These are phyloP conservation scores for Oscheius onirici DNA, from an alignment of 2,888 invertebrate species.

Conservation along the genomic window DNA sequence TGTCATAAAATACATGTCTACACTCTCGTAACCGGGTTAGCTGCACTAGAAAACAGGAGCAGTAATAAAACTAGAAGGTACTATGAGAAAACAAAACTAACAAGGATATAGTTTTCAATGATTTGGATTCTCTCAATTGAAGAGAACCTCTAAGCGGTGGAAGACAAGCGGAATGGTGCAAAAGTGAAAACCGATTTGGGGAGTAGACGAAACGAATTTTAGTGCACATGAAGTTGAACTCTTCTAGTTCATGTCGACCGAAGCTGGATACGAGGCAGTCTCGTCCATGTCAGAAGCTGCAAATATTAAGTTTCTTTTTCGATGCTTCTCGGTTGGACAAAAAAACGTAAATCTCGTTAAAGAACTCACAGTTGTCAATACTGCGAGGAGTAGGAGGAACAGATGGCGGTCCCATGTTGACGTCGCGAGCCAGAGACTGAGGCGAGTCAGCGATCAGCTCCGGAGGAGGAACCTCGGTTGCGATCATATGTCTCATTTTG, in stretches of 20 bases:
- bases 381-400: slow-evolving; percentile 27
- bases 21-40: slow-evolving; percentile 7
- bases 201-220: too few relatives aligned
- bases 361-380: slow-evolving; percentile 7
- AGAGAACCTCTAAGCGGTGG: background rate
- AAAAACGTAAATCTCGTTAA: background rate
- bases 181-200: background rate
- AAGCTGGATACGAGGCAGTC: slow-evolving; percentile 6
- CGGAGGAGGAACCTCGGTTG: slow-evolving; percentile 1
- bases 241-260: slow-evolving; percentile 14
- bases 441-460: background rate
- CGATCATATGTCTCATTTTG: slow-evolving; percentile 1
- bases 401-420: slow-evolving; percentile 28
- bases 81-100: background rate
- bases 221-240: too few relatives aligned
- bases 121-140: background rate
- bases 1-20: slow-evolving; percentile 16
- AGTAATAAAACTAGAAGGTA: background rate
- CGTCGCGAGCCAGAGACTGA: background rate
- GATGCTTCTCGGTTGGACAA: background rate
- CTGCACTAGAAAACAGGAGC: background rate
- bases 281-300: slow-evolving; percentile 30
- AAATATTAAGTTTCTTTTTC: background rate
- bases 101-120: too few relatives aligned
- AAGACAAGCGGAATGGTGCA: background rate